phyloP scores from a whole-genome alignment of 2,113 vertebrate genomes.

The Rana temporaria region DNA sequence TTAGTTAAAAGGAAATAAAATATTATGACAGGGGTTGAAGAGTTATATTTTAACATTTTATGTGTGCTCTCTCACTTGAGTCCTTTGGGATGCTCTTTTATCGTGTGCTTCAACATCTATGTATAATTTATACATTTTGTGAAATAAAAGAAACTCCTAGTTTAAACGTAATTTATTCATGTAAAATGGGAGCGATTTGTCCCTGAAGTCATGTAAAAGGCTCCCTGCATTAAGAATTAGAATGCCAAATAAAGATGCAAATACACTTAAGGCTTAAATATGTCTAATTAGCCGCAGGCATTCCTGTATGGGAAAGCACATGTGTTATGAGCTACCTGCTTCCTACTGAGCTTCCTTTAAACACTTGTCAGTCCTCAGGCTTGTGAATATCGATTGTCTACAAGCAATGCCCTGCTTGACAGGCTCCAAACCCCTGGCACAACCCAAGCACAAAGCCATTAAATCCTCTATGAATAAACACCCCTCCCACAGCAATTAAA shows the following conservation, averaged over 20 bases:
- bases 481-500: slow-evolving; percentile 55
- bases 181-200: slow-evolving; percentile 28
- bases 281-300: slow-evolving; percentile 51
- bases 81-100: slow-evolving; percentile 6
- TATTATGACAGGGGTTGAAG: background rate
- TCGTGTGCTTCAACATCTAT: background rate
- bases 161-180: slow-evolving; percentile 24
- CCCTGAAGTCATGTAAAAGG: slow-evolving; percentile 46
- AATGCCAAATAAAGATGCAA: slow-evolving; percentile 50
- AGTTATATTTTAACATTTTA: background rate
- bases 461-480: slow-evolving; percentile 54
- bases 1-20: background rate
- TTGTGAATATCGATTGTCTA: slow-evolving; percentile 52
- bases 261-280: slow-evolving; percentile 50
- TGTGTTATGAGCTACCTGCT: slow-evolving; percentile 53
- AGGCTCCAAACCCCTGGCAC: slow-evolving; percentile 40
- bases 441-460: slow-evolving; percentile 47
- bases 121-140: slow-evolving; percentile 29
- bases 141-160: background rate
- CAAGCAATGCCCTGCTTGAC: slow-evolving; percentile 54
- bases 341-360: slow-evolving; percentile 56
- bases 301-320: slow-evolving; percentile 57
- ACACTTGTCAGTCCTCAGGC: slow-evolving; percentile 57
- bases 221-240: background rate
- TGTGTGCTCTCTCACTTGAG: background rate